A percentile compares a stretch with the other conserved stretches of the same genome.
These are phyloP conservation scores for Daphoenositta chrysoptera DNA, from an alignment of 2,113 vertebrate genomes.

Conservation along the genomic window DNA sequence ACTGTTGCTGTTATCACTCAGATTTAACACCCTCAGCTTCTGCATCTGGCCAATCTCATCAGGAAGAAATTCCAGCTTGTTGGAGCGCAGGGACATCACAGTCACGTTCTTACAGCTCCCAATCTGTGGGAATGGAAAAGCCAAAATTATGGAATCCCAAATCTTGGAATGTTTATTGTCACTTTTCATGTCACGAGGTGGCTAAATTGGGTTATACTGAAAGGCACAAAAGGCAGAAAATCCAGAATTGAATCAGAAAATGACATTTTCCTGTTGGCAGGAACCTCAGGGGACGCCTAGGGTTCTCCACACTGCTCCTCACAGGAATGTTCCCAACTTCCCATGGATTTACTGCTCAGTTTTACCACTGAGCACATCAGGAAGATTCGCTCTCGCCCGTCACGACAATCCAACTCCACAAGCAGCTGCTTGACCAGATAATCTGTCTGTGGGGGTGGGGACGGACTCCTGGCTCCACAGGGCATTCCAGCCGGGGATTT, in stretches of 20 bases:
- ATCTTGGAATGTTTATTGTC: neutral
- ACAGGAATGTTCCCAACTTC: neutral
- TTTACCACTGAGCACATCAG: rapidly evolving
- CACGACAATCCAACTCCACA: rapidly evolving
- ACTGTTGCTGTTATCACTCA: slow-evolving; percentile 95
- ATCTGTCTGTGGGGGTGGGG: neutral
- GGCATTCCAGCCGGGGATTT: neutral
- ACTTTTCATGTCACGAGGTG: neutral
- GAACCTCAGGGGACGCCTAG: rapidly evolving
- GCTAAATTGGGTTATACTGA: neutral
- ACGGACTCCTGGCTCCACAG: neutral
- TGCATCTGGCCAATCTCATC: slow-evolving; percentile 99
- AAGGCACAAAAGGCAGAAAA: neutral
- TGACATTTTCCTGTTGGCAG: rapidly evolving
- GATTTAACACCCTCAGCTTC: slow-evolving; percentile 93
- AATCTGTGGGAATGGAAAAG: slow-evolving; percentile 74
- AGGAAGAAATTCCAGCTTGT: slow-evolving; percentile 96
- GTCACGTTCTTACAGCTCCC: slow-evolving; percentile 98
- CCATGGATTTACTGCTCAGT: neutral
- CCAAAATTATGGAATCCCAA: neutral
- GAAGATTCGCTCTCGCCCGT: no score
- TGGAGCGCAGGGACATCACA: slow-evolving; percentile 96
- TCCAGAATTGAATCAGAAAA: neutral
- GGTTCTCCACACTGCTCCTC: neutral
- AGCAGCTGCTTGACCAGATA: neutral